Conservation (phyloP, 2,888 invertebrate species). For the Heliconius aoede region DNA sequence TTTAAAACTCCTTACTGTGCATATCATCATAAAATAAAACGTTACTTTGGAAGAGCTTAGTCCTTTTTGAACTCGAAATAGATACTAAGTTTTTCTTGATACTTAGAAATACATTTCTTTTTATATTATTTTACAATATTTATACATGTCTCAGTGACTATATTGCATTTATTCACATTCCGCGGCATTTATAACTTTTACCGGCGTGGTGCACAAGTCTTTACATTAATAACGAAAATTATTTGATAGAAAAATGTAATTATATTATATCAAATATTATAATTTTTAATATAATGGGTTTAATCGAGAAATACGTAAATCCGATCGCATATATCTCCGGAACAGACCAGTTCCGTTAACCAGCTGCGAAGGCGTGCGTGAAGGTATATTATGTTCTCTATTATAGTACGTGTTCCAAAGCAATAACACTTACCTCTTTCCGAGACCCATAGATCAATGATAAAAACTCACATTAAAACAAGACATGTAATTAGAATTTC, state of each 20-base stretch:
- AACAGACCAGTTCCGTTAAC: slow-evolving; percentile 57
- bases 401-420: slow-evolving; percentile 75
- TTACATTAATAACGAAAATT: not conserved
- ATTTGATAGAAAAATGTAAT: not conserved
- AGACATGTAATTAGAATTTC: slow-evolving; percentile 74
- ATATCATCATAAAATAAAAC: slow-evolving; percentile 45
- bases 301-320: slow-evolving; percentile 17
- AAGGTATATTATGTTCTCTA: slow-evolving; percentile 80
- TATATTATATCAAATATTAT: not conserved
- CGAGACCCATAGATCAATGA: slow-evolving; percentile 55
- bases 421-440: slow-evolving; percentile 65
- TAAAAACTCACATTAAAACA: slow-evolving; percentile 72
- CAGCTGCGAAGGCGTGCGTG: slow-evolving; percentile 76
- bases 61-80: slow-evolving; percentile 25
- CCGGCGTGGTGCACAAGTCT: not conserved
- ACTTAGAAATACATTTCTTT: not conserved
- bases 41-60: slow-evolving; percentile 41
- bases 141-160: not conserved
- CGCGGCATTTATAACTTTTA: not conserved
- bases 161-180: not conserved
- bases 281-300: slow-evolving; percentile 4
- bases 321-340: slow-evolving; percentile 58
- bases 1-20: slow-evolving; percentile 46
- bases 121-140: slow-evolving; percentile 5
- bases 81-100: not conserved